These are phyloP conservation scores for Enteromius fasciolatus DNA, from an alignment of 2,797 vertebrate species.

Conservation along the genomic window DNA sequence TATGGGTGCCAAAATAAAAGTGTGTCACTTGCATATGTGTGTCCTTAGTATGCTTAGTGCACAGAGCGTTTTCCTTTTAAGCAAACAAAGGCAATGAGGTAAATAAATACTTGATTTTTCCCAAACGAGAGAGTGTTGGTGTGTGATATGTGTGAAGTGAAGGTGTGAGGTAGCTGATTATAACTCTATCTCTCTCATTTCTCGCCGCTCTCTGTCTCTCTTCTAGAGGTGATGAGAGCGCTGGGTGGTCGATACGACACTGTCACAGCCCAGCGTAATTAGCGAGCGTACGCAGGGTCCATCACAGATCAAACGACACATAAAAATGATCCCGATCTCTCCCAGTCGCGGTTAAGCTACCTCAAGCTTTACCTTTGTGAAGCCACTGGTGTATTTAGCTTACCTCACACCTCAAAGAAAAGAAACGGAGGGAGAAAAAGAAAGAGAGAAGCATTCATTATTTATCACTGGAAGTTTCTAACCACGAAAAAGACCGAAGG, in stretches of 20 bases:
- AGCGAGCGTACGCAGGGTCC: slow-evolving; percentile 49
- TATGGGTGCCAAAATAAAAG: neutral
- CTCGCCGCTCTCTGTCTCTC: slow-evolving; percentile 35
- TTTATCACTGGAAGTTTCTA: slow-evolving; percentile 51
- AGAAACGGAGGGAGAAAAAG: slow-evolving; percentile 9
- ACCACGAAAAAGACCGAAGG: slow-evolving; percentile 46
- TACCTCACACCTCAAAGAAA: slow-evolving; percentile 53
- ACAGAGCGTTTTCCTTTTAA: slow-evolving; percentile 12
- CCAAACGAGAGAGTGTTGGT: slow-evolving; percentile 30
- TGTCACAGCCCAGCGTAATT: slow-evolving; percentile 55
- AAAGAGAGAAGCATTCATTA: slow-evolving; percentile 54
- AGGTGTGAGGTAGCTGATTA: slow-evolving; percentile 62
- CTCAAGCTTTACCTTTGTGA: slow-evolving; percentile 54
- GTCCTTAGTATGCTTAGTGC: neutral
- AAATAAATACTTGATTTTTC: slow-evolving; percentile 45
- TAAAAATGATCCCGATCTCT: slow-evolving; percentile 61
- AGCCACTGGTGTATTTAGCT: slow-evolving; percentile 54
- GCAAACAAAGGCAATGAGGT: slow-evolving; percentile 41
- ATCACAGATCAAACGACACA: slow-evolving; percentile 57
- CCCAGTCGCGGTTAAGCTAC: slow-evolving; percentile 52
- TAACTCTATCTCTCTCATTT: slow-evolving; percentile 31
- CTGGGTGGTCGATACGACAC: slow-evolving; percentile 60
- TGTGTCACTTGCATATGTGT: neutral
- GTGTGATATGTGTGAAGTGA: slow-evolving; percentile 51
- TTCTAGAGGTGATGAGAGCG: slow-evolving; percentile 54